phyloP scores from a whole-genome alignment of 23 tunicate genomes.

The Aplidium turbinatum region DNA sequence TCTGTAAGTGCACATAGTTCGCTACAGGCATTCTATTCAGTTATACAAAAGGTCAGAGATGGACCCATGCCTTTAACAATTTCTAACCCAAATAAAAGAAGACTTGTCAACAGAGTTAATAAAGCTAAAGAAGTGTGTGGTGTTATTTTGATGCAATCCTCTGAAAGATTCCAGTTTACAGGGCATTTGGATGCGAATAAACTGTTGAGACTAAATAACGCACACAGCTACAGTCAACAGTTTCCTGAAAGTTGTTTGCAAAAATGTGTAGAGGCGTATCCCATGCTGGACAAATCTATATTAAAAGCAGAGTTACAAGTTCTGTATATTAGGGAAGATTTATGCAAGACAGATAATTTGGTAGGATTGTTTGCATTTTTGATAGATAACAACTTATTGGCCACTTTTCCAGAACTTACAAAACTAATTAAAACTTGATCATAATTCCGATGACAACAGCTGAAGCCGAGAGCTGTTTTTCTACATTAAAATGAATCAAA shows the following conservation, averaged over 20 bases:
- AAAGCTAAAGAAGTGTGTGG: slow-evolving; percentile 30
- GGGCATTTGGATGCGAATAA: slow-evolving; percentile 23
- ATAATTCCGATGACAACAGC: slow-evolving; percentile 28
- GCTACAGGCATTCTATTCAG: too few relatives aligned
- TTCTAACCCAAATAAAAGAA: neutral
- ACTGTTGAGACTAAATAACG: neutral
- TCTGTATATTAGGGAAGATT: slow-evolving; percentile 8
- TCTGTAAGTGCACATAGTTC: neutral
- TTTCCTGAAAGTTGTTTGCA: too few relatives aligned
- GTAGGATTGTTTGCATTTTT: too few relatives aligned
- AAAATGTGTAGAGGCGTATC: too few relatives aligned
- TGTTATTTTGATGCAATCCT: slow-evolving; percentile 12
- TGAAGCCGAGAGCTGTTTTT: slow-evolving; percentile 15
- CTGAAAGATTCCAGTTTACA: slow-evolving; percentile 12
- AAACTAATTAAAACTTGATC: slow-evolving; percentile 11
- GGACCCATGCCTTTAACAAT: too few relatives aligned
- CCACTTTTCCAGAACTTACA: slow-evolving; percentile 5
- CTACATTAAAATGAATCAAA: slow-evolving; percentile 3
- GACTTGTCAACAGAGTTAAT: neutral
- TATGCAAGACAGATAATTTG: too few relatives aligned
- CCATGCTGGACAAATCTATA: too few relatives aligned
- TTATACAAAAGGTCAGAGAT: too few relatives aligned
- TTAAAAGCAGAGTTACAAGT: slow-evolving; percentile 14
- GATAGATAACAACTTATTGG: too few relatives aligned
- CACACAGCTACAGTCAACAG: too few relatives aligned